These are phyloP conservation scores for Anthopleura sola DNA, from an alignment of 64 coral and sea anemone genomes.

Conservation along the genomic window DNA sequence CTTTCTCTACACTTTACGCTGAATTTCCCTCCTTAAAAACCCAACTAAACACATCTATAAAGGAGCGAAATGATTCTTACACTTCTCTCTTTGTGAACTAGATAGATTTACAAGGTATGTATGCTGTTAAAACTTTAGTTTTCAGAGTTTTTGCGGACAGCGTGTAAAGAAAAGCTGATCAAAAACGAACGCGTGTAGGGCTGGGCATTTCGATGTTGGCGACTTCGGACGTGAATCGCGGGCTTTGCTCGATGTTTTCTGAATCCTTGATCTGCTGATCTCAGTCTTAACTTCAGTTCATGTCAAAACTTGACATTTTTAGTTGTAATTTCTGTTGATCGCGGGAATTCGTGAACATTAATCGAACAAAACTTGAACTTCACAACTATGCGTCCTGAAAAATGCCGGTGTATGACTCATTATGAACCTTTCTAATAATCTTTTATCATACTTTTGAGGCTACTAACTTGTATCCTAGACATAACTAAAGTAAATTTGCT, in stretches of 20 bases:
- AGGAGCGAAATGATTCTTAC: neutral
- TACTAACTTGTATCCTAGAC: neutral
- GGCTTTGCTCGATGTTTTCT: neutral
- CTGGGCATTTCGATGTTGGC: neutral
- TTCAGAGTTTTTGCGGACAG: neutral
- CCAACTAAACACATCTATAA: neutral
- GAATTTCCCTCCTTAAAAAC: neutral
- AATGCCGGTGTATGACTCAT: neutral
- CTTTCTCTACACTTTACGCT: neutral
- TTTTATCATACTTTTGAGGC: neutral
- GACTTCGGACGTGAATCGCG: neutral
- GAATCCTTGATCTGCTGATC: neutral
- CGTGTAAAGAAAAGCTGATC: neutral
- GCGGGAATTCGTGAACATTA: neutral
- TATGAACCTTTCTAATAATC: neutral
- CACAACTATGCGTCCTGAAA: neutral
- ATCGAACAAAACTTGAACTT: neutral
- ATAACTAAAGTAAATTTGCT: neutral
- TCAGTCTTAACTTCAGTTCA: neutral
- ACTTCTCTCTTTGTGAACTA: slow-evolving; percentile 5
- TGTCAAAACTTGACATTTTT: neutral
- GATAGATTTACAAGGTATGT: slow-evolving; percentile 1
- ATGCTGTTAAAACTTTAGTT: neutral
- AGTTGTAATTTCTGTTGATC: neutral
- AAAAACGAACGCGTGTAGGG: slow-evolving; percentile 24